Conservation (phyloP, 2,113 vertebrate species). For the Nothocercus nigrocapillus region DNA sequence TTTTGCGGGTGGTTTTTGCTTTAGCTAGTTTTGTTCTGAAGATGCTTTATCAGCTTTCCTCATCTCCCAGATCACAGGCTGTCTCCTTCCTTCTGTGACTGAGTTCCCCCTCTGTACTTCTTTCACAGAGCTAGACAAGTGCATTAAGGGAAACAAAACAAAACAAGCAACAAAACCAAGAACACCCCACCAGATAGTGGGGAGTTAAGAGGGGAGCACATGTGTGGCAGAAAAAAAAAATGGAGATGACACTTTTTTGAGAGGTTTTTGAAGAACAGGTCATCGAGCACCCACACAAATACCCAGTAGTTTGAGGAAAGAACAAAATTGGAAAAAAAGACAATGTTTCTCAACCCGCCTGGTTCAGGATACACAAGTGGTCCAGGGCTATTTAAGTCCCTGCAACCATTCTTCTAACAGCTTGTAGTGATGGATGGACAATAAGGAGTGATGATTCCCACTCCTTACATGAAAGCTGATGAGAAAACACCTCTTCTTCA, state of each 20-base stretch:
- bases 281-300: background rate
- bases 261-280: too few relatives aligned
- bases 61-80: background rate
- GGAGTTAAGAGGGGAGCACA: too few relatives aligned
- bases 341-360: background rate
- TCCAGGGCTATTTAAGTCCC: background rate
- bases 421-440: background rate
- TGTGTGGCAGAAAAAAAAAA: too few relatives aligned
- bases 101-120: background rate
- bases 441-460: background rate
- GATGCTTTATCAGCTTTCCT: background rate
- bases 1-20: background rate
- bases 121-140: background rate
- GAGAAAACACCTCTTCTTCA: background rate
- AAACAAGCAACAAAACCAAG: background rate
- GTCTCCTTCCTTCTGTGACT: background rate
- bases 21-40: background rate
- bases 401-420: background rate
- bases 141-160: background rate
- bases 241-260: too few relatives aligned
- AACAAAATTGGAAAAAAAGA: too few relatives aligned
- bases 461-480: background rate
- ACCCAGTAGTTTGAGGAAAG: background rate
- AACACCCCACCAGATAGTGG: background rate
- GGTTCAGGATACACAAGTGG: background rate